phyloP scores from a whole-genome alignment of 2,797 vertebrate genomes.

The Sphenopsis melanotis region DNA sequence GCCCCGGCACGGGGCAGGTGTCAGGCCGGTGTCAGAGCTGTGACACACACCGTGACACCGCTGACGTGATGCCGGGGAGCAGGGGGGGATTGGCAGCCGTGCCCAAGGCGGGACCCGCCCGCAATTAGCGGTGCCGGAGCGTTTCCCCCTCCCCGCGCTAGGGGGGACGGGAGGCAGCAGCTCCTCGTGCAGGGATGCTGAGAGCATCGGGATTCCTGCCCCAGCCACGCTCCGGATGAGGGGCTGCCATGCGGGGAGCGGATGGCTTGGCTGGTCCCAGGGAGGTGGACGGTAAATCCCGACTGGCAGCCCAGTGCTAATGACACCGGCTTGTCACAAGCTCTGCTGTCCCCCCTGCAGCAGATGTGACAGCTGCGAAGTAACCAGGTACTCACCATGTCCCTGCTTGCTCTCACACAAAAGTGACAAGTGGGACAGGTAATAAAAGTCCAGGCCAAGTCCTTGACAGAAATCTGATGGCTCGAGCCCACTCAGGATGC shows the following conservation, averaged over 20 bases:
- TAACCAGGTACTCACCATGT: not conserved
- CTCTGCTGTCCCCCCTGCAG: conserved; percentile 4
- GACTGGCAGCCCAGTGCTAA: not conserved
- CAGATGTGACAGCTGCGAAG: conserved; percentile 27
- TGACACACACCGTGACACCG: not conserved
- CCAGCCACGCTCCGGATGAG: not conserved
- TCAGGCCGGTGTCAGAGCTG: not conserved
- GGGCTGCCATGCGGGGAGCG: not conserved
- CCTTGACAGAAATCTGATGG: not conserved
- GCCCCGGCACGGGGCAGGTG: not conserved
- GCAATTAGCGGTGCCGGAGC: not conserved
- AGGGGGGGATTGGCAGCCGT: not conserved
- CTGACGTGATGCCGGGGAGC: not conserved
- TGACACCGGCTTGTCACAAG: conserved; percentile 3
- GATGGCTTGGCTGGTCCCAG: not conserved
- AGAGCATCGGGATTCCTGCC: not conserved
- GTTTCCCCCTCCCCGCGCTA: fast-evolving
- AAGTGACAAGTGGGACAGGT: conserved; percentile 39
- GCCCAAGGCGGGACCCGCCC: not conserved
- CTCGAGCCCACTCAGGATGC: not conserved
- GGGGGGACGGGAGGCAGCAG: not conserved
- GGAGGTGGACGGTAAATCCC: not conserved
- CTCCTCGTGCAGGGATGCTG: not conserved
- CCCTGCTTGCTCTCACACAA: not conserved
- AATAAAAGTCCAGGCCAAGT: conserved; percentile 25